Conservation (phyloP, 2,888 invertebrate genomes). For the Caenorhabditis sp. region DNA sequence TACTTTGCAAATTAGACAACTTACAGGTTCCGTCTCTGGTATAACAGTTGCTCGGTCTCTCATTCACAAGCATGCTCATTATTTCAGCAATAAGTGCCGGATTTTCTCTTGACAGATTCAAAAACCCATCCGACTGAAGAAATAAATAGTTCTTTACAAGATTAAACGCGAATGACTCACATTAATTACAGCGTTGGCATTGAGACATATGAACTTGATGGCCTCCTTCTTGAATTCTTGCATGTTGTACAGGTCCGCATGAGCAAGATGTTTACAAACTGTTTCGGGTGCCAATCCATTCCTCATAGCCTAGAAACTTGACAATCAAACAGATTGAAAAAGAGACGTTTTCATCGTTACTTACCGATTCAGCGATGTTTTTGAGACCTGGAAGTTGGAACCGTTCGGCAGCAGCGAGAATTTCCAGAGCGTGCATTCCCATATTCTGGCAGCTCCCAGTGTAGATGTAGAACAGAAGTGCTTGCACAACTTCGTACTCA, state of each 20-base stretch:
- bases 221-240: conserved; percentile 79
- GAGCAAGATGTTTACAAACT: conserved; percentile 77
- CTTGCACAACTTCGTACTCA: conserved; percentile 77
- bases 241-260: conserved; percentile 80
- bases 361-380: conserved; percentile 80
- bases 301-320: conserved; percentile 73
- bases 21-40: conserved; percentile 21
- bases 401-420: conserved; percentile 81
- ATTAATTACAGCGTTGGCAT: conserved; percentile 68
- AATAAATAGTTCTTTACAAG: background rate
- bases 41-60: conserved; percentile 26
- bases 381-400: conserved; percentile 82
- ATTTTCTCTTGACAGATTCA: conserved; percentile 69
- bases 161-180: conserved; percentile 59
- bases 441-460: conserved; percentile 75
- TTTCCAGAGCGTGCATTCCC: conserved; percentile 75
- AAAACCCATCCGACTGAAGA: conserved; percentile 80
- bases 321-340: background rate
- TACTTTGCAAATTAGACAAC: background rate
- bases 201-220: conserved; percentile 76
- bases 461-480: conserved; percentile 80
- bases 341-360: background rate
- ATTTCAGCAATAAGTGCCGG: conserved; percentile 77
- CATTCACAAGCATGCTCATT: conserved; percentile 58
- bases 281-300: conserved; percentile 73